Base-by-base conservation (phyloP, 64 coral and sea anemone genomes). In the Actinia tenebrosa region DNA sequence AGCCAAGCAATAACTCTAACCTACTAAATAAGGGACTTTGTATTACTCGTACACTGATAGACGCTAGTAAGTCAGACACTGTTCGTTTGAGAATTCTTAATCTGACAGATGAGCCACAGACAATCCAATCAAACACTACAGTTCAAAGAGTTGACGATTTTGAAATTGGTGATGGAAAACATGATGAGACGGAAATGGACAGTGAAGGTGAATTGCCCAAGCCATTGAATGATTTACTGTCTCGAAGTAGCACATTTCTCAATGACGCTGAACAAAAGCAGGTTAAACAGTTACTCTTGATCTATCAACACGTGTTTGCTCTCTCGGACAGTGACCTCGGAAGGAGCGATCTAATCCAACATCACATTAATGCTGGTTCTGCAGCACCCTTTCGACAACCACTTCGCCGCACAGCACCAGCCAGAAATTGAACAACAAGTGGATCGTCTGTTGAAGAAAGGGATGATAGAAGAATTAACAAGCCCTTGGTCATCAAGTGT, bases 391-490 rank as follows among this genome's bases (percentile, higher is more conserved):
- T 88, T 14, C 54, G 59, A 13, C 53, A 87, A 58, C 47, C 68
- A 5, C 86, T 69, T 10, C 78, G 78, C 22, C 26, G 83, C 87
- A 43, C 26, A 60, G 37, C 83, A 56, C 83, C 83, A 84, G 83
- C 55, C 19, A 42, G 0, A 84, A 26, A 27, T 86, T 44, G 84
- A 86, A 58, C 25, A 59, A 62, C 84, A 86, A 66, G 60, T 62
- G 15, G 62, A 64, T 18, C 30, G 0, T 27, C 37, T 64, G 56
- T 66, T 86, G 60, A 59, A 63, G 84, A 27, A 16, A 3, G 60
- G 84, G 55, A 60, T 86, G 84, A 86, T 86, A 86, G 84, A 86
- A 66, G 84, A 86, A 60, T 85, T 55, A 22, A 26, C 56, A 27
- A 85, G 83, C 55, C 56, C 56, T 18, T 85, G 83, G 83, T 16